Percentiles rank a stretch among this genome's conserved stretches.
phyloP scores from a whole-genome alignment of 1,140 invertebrate genomes.

The Chlorops oryzae region DNA sequence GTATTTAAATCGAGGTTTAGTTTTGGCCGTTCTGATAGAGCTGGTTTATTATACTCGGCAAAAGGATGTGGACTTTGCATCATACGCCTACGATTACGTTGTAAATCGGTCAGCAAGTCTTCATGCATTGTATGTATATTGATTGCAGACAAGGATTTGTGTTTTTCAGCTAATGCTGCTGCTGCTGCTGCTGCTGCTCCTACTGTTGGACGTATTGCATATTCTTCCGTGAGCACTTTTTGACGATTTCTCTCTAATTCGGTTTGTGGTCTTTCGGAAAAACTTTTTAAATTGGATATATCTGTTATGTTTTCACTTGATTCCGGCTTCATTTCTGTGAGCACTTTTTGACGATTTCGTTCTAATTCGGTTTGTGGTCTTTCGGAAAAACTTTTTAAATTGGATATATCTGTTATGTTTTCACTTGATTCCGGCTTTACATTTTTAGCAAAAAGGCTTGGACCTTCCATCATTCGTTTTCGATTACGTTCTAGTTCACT shows the following conservation, averaged over 20 bases:
- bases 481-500: conserved; percentile 40
- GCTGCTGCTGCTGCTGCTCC: too few species aligned
- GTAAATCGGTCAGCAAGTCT: conserved; percentile 26
- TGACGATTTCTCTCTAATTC: conserved; percentile 45
- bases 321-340: conserved; percentile 13
- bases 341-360: conserved; percentile 23
- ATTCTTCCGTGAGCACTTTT: conserved; percentile 39
- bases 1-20: conserved; percentile 16
- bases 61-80: conserved; percentile 33
- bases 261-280: conserved; percentile 23
- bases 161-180: too few species aligned
- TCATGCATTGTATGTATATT: conserved; percentile 25
- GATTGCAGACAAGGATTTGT: conserved; percentile 23
- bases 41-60: conserved; percentile 18
- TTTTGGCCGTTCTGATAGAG: conserved; percentile 9
- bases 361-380: conserved; percentile 11
- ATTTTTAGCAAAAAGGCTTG: conserved; percentile 28
- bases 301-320: background rate
- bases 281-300: too few species aligned
- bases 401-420: too few species aligned
- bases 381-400: too few species aligned
- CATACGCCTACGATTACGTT: conserved; percentile 35
- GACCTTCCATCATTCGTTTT: conserved; percentile 26
- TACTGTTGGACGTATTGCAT: too few species aligned
- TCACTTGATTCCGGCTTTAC: conserved; percentile 2